Evolutionary conservation across 2,888 invertebrate species (phyloP).

Genomic region (Cryptocephalus moraei): DNA sequence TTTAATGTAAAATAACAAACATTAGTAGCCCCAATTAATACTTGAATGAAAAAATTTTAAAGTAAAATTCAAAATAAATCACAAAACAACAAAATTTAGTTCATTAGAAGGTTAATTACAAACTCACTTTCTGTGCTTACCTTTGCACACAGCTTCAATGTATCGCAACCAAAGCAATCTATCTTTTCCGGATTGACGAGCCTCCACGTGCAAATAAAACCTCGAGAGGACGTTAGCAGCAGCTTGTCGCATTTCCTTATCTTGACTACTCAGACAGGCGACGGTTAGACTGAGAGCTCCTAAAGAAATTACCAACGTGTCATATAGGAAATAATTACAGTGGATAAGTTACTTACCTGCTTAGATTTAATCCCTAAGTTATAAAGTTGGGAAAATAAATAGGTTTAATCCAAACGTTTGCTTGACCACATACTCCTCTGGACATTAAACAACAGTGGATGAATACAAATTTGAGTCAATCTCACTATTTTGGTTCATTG

Average conservation of each 20-base stretch:
- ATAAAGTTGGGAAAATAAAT: no score
- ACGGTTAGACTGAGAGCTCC: slow-evolving; percentile 64
- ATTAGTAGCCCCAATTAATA: no score
- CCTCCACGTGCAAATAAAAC: slow-evolving; percentile 66
- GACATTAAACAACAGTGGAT: no score
- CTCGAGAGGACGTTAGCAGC: slow-evolving; percentile 65
- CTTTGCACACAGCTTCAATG: slow-evolving; percentile 55
- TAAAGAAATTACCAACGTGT: slow-evolving; percentile 1
- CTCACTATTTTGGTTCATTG: no score
- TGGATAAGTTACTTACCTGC: no score
- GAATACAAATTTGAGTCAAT: no score
- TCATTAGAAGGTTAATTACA: not conserved
- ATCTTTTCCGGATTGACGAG: slow-evolving; percentile 51
- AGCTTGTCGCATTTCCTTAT: slow-evolving; percentile 55
- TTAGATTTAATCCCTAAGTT: no score
- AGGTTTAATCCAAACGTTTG: no score
- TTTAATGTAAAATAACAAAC: no score
- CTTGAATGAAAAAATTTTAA: no score
- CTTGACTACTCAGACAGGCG: slow-evolving; percentile 58
- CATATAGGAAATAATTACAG: not conserved
- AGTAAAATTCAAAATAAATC: no score
- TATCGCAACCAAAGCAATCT: slow-evolving; percentile 57
- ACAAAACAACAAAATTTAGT: not conserved
- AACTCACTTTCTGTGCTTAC: slow-evolving; percentile 34
- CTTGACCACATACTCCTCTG: no score